Percentiles rank a stretch among this genome's conserved stretches.
Conservation (phyloP, 1,140 invertebrate species). For the Heliconius eleuchia region DNA sequence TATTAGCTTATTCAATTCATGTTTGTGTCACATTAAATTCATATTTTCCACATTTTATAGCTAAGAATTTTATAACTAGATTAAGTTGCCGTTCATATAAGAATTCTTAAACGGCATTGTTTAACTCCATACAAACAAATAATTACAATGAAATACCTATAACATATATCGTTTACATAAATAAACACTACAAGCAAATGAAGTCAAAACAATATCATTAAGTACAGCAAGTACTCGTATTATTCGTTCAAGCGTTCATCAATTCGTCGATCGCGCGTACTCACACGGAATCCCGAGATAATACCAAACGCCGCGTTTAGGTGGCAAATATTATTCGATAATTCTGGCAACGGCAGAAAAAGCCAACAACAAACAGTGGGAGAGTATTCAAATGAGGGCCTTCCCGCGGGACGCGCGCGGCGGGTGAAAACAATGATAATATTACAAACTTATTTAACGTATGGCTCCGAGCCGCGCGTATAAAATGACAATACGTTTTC, state of each 20-base stretch:
- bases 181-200: background rate
- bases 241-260: conserved; percentile 38
- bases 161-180: too few relatives aligned
- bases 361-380: conserved; percentile 68
- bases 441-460: conserved; percentile 74
- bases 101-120: too few relatives aligned
- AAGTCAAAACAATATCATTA: conserved; percentile 6
- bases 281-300: conserved; percentile 59
- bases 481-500: conserved; percentile 26
- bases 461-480: conserved; percentile 40
- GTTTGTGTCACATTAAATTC: too few relatives aligned
- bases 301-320: conserved; percentile 45
- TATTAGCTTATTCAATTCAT: too few relatives aligned
- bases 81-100: too few relatives aligned
- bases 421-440: conserved; percentile 73
- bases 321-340: conserved; percentile 66
- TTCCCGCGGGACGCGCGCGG: conserved; percentile 32
- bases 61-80: too few relatives aligned
- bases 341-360: conserved; percentile 60
- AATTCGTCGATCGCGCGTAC: conserved; percentile 32
- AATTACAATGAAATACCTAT: too few relatives aligned
- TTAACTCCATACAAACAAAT: too few relatives aligned
- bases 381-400: conserved; percentile 68
- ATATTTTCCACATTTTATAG: too few relatives aligned
- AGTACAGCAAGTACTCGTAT: conserved; percentile 42